A percentile compares a stretch with the other conserved stretches of the same genome.
Evolutionary conservation across 2,113 vertebrate species (phyloP).

Genomic region (Istiophorus platypterus): DNA sequence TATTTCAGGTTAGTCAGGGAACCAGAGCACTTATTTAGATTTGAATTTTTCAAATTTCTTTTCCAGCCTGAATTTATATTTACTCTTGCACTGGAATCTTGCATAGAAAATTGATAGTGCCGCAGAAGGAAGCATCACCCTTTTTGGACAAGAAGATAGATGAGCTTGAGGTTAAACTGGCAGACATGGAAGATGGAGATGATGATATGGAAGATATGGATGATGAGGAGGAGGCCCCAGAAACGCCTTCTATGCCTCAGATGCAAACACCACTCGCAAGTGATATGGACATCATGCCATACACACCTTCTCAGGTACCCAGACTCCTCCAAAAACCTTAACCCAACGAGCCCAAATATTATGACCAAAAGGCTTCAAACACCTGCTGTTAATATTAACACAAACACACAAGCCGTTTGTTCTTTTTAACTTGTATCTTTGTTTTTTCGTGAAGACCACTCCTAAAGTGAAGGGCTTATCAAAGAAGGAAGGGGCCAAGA

Average conservation of each 20-base stretch:
- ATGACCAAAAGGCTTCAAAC: not conserved
- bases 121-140: constrained; percentile 96
- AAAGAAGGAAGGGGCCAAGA: constrained; percentile 97
- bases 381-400: not conserved
- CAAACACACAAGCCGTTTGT: not conserved
- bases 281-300: constrained; percentile 93
- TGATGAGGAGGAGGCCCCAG: constrained; percentile 92
- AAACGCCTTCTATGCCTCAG: constrained; percentile 91
- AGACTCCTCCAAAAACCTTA: not conserved
- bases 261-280: constrained; percentile 90
- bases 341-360: not conserved
- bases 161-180: constrained; percentile 96
- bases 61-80: not conserved
- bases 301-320: constrained; percentile 94
- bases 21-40: not conserved
- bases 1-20: constrained; percentile 92
- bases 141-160: constrained; percentile 97
- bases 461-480: constrained; percentile 94
- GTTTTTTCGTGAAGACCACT: constrained; percentile 87
- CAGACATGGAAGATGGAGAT: constrained; percentile 90
- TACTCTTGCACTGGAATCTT: not conserved
- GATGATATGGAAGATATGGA: constrained; percentile 96
- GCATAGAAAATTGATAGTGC: constrained; percentile 92
- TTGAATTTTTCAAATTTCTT: not conserved
- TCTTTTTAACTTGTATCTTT: not conserved